These are phyloP conservation scores for Polylopha cassiicola DNA, from an alignment of 2,888 invertebrate genomes.

Conservation along the genomic window DNA sequence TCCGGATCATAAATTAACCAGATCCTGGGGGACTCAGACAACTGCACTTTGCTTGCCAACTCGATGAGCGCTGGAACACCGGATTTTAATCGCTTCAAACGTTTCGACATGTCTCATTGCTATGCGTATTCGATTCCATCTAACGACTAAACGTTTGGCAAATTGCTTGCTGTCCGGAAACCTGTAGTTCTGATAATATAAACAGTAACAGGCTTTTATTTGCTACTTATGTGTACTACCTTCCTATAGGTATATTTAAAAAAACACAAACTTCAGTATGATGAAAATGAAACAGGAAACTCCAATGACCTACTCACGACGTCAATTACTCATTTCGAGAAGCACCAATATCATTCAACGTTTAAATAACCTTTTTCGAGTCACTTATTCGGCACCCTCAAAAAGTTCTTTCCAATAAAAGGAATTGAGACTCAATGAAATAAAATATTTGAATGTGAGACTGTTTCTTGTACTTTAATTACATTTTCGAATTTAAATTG, in stretches of 20 bases:
- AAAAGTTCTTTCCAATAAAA: background rate
- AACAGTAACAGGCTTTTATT: too few relatives aligned
- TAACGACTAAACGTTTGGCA: too few relatives aligned
- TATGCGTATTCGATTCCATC: conserved; percentile 21
- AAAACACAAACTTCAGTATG: conserved; percentile 23
- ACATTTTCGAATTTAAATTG: too few relatives aligned
- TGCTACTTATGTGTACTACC: background rate
- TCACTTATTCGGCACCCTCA: conserved; percentile 5
- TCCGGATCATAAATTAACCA: conserved; percentile 40
- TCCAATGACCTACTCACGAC: conserved; percentile 37
- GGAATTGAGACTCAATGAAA: background rate
- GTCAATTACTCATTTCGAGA: conserved; percentile 30
- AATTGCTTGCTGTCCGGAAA: too few relatives aligned
- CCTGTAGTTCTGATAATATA: too few relatives aligned
- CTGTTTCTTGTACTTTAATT: too few relatives aligned
- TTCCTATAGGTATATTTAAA: conserved; percentile 18
- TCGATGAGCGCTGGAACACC: conserved; percentile 13
- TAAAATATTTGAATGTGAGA: background rate
- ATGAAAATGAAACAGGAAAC: conserved; percentile 32
- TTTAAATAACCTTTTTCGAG: conserved; percentile 23
- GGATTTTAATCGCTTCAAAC: conserved; percentile 15
- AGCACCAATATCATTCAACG: conserved; percentile 30
- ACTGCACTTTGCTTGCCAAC: conserved; percentile 38
- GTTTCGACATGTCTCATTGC: conserved; percentile 19
- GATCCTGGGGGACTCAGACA: conserved; percentile 32